A percentile compares a stretch with the other conserved stretches of the same genome.
Evolutionary conservation across 2,888 invertebrate genomes (phyloP).

Genomic region (Willowsia nigromaculata): DNA sequence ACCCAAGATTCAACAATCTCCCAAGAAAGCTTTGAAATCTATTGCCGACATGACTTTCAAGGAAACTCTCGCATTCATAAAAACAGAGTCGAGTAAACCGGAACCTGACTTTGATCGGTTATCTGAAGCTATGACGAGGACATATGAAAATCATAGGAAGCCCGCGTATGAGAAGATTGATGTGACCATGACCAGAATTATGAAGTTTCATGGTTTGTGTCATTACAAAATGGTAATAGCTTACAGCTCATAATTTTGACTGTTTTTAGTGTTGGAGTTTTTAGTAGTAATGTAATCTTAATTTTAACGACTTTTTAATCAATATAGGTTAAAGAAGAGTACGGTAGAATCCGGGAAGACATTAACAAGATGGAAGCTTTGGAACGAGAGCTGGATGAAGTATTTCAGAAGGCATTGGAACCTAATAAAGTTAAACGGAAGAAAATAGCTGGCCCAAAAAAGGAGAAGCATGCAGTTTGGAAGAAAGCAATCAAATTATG

Average conservation of each 20-base stretch:
- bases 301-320: background rate
- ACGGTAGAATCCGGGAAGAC: background rate
- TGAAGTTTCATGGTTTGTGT: background rate
- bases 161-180: background rate
- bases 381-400: background rate
- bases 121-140: background rate
- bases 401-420: background rate
- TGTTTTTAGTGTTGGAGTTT: too few relatives aligned
- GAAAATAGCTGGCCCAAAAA: background rate
- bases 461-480: background rate
- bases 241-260: too few relatives aligned
- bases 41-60: background rate
- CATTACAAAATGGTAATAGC: slow-evolving; percentile 35
- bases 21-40: background rate
- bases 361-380: background rate
- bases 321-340: slow-evolving; percentile 27
- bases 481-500: background rate
- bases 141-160: background rate
- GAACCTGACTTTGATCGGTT: background rate
- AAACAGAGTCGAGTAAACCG: background rate
- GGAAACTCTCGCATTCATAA: background rate
- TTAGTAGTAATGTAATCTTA: background rate
- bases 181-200: background rate
- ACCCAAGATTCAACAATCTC: background rate
- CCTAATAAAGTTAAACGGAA: background rate